phyloP scores from a whole-genome alignment of 2,113 vertebrate genomes.

The Sciurus niger region DNA sequence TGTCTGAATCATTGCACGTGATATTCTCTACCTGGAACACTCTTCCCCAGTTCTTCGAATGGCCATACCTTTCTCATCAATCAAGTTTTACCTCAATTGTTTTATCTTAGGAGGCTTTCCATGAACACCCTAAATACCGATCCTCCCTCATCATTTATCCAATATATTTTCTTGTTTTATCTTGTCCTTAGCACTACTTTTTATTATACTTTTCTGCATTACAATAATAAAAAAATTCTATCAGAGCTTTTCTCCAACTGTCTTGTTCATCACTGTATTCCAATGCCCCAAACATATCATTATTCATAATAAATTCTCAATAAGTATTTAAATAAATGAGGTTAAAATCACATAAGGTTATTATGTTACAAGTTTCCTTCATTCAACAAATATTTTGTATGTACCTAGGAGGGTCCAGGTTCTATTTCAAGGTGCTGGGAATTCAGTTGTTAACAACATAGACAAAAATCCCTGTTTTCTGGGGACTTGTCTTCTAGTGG shows the following conservation, averaged over 20 bases:
- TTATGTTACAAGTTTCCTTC: constrained; percentile 27
- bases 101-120: constrained; percentile 51
- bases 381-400: constrained; percentile 42
- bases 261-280: constrained; percentile 1
- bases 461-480: constrained; percentile 15
- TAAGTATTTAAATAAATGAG: constrained; percentile 48
- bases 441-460: background rate
- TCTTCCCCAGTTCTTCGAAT: background rate
- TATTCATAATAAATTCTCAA: constrained; percentile 31
- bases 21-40: background rate
- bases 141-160: constrained; percentile 7
- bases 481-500: background rate
- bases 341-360: background rate
- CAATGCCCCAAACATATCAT: constrained; percentile 34
- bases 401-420: background rate
- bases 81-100: constrained; percentile 4
- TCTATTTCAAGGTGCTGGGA: constrained; percentile 42
- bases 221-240: background rate
- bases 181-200: constrained; percentile 19
- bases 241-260: background rate
- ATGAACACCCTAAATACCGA: background rate
- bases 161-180: background rate
- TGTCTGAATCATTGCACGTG: background rate
- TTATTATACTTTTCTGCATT: constrained; percentile 14
- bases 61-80: background rate